These are phyloP conservation scores for Pelecanoides urinatrix DNA, from an alignment of 2,113 vertebrate species.

Conservation along the genomic window DNA sequence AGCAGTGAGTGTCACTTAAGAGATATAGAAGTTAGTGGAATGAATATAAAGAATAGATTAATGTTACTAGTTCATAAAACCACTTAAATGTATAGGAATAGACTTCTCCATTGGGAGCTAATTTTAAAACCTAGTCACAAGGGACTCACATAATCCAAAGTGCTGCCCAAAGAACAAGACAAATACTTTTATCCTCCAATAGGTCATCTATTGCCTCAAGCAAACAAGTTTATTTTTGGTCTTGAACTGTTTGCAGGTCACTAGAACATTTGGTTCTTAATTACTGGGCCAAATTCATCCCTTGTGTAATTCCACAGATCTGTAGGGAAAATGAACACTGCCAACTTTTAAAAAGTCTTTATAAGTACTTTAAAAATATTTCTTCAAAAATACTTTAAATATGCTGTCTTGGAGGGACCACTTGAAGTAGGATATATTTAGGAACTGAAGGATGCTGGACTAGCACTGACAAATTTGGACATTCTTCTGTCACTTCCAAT, in stretches of 20 bases:
- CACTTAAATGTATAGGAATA: neutral
- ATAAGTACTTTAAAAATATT: neutral
- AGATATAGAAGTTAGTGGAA: neutral
- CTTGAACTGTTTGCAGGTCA: neutral
- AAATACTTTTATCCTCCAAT: neutral
- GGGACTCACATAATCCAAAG: neutral
- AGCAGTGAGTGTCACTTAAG: neutral
- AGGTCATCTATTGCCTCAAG: neutral
- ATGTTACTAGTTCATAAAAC: neutral
- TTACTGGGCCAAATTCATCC: neutral
- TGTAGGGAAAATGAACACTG: neutral
- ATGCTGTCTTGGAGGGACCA: neutral
- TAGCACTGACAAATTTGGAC: neutral
- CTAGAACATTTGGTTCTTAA: neutral
- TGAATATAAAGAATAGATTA: neutral
- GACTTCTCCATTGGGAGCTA: neutral
- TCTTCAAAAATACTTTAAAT: neutral
- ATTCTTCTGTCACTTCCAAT: neutral
- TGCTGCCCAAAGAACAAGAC: neutral
- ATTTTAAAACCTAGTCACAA: neutral
- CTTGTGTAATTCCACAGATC: neutral
- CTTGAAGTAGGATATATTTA: neutral
- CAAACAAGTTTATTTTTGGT: neutral
- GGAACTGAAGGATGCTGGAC: neutral
- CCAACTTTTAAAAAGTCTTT: neutral